Percentiles rank a stretch among this genome's conserved stretches.
Evolutionary conservation across 2,797 vertebrate species (phyloP).

Genomic region (Gastrophryne carolinensis): DNA sequence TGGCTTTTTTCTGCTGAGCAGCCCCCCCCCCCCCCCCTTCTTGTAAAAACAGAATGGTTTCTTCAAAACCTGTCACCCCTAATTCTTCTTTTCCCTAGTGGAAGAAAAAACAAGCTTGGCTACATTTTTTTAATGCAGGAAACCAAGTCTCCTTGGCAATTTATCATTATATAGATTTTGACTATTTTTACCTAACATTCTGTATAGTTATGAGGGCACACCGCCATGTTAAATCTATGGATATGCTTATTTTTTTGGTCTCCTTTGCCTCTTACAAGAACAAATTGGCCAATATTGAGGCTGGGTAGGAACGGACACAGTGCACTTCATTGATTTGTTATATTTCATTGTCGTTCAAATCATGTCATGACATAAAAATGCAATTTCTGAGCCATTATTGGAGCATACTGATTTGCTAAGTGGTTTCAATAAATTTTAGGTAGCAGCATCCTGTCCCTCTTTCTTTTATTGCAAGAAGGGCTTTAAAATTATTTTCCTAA

Average conservation of each 20-base stretch:
- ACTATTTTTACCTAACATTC: too few relatives aligned
- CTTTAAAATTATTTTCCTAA: slow-evolving; percentile 30
- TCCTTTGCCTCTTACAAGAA: slow-evolving; percentile 6
- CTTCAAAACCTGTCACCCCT: too few relatives aligned
- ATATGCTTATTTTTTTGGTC: slow-evolving; percentile 4
- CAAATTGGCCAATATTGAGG: slow-evolving; percentile 10
- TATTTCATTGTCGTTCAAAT: slow-evolving; percentile 40
- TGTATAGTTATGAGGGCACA: not conserved
- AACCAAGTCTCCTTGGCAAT: too few relatives aligned
- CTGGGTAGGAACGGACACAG: not conserved
- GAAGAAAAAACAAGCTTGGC: not conserved
- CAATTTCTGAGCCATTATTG: slow-evolving; percentile 51
- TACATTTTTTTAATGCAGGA: too few relatives aligned
- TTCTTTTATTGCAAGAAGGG: slow-evolving; percentile 8
- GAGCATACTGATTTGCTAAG: slow-evolving; percentile 40
- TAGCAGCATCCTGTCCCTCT: not conserved
- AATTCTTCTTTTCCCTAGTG: not conserved
- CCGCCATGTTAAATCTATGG: not conserved
- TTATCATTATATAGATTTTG: too few relatives aligned
- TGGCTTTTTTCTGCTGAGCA: too few relatives aligned
- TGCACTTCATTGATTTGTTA: slow-evolving; percentile 30
- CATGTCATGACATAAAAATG: slow-evolving; percentile 47
- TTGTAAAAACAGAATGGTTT: too few relatives aligned
- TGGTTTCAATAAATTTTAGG: slow-evolving; percentile 45
- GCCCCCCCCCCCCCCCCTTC: too few relatives aligned